Evolutionary conservation across 2,797 vertebrate species (phyloP), one percentile per base, ranked within the genome.

Genomic region (Rhinatrema bivittatum): DNA sequence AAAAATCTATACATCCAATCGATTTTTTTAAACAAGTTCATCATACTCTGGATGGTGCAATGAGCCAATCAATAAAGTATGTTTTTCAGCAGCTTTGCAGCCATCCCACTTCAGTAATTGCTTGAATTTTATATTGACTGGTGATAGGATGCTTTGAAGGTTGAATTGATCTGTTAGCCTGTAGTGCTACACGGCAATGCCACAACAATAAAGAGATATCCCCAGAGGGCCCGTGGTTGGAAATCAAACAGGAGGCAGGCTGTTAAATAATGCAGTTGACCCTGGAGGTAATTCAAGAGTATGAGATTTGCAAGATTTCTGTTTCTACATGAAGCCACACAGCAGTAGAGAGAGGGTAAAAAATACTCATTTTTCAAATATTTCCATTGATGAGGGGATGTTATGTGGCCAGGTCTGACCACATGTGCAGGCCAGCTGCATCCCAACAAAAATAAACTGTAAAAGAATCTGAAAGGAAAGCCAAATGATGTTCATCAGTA

Each of bases 11-110:
- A 69, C 70, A 23, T 38, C 14, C 40, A 51, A 72, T 81, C 71
- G 70, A 71, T 82, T 74, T 79, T 78, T 78, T 79, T 81, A 73
- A 83, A 77, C 76, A 84, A 77, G 67, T 77, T 81, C 62, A 76
- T 75, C 66, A 68, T 79, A 67, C 51, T 70, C 61, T 56, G 48
- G 47, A 76, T 56, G 45, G 49, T 71, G 64, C 56, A 65, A 62
- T 16, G 34, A 68, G 37, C 24, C 42, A 65, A 78, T 82, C 79
- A 76, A 81, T 83, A 72, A 19, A n/a, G 43, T 72, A 74, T 70
- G 58, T 72, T 83, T 78, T 68, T 68, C 57, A 76, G 64, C 57
- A 5, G 30, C 55, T 77, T 78, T 70, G 53, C 62, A 73, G 58
- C 48, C 64, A 56, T 58, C 35, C 40, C 54, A 60, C 56, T 74